These are phyloP conservation scores for Ivindomyrus marchei DNA, from an alignment of 2,113 vertebrate species.

Conservation along the genomic window DNA sequence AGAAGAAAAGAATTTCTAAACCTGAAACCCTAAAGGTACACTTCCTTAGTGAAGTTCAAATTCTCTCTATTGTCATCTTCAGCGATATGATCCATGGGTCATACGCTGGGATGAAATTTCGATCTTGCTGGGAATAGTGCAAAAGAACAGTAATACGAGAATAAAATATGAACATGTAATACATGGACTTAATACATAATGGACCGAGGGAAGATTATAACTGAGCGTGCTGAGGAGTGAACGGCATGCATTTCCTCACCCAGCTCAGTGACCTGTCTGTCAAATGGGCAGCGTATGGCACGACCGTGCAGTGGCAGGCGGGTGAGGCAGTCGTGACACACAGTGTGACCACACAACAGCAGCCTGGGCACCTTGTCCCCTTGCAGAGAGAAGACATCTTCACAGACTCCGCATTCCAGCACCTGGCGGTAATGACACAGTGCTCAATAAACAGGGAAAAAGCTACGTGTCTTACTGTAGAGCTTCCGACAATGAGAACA, in stretches of 20 bases:
- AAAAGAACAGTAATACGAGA: not conserved
- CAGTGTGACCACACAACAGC: slow-evolving; percentile 89
- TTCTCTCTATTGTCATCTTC: not conserved
- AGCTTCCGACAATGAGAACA: not conserved
- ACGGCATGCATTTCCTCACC: slow-evolving; percentile 59
- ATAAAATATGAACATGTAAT: not conserved
- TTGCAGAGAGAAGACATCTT: slow-evolving; percentile 95
- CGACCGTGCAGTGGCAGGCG: slow-evolving; percentile 87
- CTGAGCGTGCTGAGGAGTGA: not conserved
- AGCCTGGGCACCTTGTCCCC: slow-evolving; percentile 95
- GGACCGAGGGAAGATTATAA: not conserved
- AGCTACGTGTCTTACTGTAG: not conserved
- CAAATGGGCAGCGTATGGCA: slow-evolving; percentile 92
- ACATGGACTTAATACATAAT: not conserved
- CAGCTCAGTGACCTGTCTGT: slow-evolving; percentile 91
- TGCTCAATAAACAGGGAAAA: not conserved
- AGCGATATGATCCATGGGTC: not conserved
- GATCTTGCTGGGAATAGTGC: not conserved
- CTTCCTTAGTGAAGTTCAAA: not conserved
- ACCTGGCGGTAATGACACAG: slow-evolving; percentile 59
- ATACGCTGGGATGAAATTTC: not conserved
- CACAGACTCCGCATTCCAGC: slow-evolving; percentile 93
- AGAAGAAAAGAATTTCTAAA: not conserved
- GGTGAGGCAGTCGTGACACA: slow-evolving; percentile 94
- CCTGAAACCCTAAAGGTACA: not conserved